Conservation (phyloP, 2,797 vertebrate genomes). For the Neostethus bicornis region DNA sequence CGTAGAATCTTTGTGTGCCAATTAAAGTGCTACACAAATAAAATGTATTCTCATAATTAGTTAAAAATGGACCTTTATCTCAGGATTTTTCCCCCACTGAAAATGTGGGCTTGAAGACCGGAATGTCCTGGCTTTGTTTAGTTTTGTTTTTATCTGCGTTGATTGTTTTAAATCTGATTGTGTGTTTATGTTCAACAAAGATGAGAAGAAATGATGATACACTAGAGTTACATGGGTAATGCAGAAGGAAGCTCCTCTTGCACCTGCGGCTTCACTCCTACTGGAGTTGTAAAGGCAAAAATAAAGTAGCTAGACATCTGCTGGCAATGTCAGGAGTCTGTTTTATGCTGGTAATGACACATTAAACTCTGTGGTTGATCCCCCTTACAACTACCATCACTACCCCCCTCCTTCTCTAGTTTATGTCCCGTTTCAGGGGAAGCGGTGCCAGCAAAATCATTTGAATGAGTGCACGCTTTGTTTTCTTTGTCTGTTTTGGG, state of each 20-base stretch:
- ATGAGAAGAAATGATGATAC: conserved; percentile 53
- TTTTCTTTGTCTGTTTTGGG: conserved; percentile 75
- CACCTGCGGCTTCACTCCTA: conserved; percentile 68
- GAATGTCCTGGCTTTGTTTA: too few relatives aligned
- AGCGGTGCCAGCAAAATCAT: conserved; percentile 71
- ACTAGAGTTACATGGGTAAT: conserved; percentile 36
- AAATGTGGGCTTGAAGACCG: too few relatives aligned
- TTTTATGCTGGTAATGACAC: conserved; percentile 82
- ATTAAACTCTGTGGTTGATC: conserved; percentile 76
- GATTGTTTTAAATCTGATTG: too few relatives aligned
- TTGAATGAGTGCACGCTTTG: conserved; percentile 78
- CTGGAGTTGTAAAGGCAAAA: conserved; percentile 73
- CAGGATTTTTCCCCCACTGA: too few relatives aligned
- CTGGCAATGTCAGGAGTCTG: conserved; percentile 75
- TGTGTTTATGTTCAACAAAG: too few relatives aligned
- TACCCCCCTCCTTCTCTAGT: conserved; percentile 41
- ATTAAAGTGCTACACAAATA: too few relatives aligned
- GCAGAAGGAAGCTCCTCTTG: conserved; percentile 61
- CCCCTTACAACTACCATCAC: conserved; percentile 9
- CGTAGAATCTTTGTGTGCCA: too few relatives aligned
- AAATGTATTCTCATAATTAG: too few relatives aligned
- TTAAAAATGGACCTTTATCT: too few relatives aligned
- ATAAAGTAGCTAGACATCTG: conserved; percentile 78
- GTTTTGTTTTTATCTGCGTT: too few relatives aligned
- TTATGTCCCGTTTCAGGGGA: conserved; percentile 67